Percentiles rank a stretch among this genome's conserved stretches.
Conservation (phyloP, 2,113 vertebrate species). For the Apodemus sylvaticus region DNA sequence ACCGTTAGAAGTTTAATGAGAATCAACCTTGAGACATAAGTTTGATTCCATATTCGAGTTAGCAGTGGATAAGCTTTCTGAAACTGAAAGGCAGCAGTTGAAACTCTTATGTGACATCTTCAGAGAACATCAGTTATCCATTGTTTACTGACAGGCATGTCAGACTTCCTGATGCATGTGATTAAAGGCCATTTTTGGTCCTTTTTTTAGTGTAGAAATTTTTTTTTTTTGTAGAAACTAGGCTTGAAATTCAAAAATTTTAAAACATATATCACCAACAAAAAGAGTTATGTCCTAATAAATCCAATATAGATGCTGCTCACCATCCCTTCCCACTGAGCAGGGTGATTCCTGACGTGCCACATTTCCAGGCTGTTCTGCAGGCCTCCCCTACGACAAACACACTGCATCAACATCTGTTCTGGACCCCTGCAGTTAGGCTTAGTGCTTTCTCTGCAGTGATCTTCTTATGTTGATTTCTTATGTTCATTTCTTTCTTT, state of each 20-base stretch:
- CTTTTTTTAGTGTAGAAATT: slow-evolving; percentile 40
- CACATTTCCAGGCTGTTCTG: background rate
- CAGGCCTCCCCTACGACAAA: background rate
- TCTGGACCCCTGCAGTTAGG: background rate
- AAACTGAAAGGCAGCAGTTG: background rate
- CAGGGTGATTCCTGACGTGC: background rate
- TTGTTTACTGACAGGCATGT: slow-evolving; percentile 55
- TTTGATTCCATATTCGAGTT: slow-evolving; percentile 32
- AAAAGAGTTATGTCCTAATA: slow-evolving; percentile 36
- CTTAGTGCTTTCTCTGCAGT: background rate
- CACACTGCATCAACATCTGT: background rate
- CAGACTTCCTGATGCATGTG: slow-evolving; percentile 40
- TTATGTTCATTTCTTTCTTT: no score
- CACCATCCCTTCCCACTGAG: background rate
- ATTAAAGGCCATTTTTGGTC: slow-evolving; percentile 58
- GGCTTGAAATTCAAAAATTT: slow-evolving; percentile 53
- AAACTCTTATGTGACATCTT: slow-evolving; percentile 46
- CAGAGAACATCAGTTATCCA: slow-evolving; percentile 51
- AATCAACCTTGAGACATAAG: background rate
- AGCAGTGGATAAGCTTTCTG: background rate
- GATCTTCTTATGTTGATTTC: background rate
- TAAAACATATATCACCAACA: slow-evolving; percentile 14
- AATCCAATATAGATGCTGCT: slow-evolving; percentile 29
- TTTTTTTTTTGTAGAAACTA: background rate
- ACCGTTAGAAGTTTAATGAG: background rate